A percentile compares a stretch with the other conserved stretches of the same genome.
These are phyloP conservation scores for Pleuronectes platessa DNA, from an alignment of 2,113 vertebrate species.

Conservation along the genomic window DNA sequence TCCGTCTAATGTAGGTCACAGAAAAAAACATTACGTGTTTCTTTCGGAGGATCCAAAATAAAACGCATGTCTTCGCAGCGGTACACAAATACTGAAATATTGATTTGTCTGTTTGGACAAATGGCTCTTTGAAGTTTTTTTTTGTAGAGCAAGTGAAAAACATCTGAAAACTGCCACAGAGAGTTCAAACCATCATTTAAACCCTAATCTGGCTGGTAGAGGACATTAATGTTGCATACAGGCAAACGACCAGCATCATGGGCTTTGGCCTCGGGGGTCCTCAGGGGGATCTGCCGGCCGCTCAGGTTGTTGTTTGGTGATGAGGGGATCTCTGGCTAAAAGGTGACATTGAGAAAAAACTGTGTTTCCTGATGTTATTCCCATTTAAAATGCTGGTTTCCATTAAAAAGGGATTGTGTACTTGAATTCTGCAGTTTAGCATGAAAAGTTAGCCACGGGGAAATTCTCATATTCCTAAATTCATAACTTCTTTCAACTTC, in stretches of 20 bases:
- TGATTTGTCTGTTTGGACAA: background rate
- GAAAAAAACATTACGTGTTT: background rate
- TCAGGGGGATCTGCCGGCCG: background rate
- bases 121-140: no score
- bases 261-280: background rate
- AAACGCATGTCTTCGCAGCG: background rate
- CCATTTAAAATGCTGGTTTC: background rate
- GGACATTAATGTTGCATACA: constrained; percentile 3
- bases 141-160: background rate
- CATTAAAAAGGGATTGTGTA: background rate
- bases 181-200: background rate
- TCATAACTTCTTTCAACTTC: background rate
- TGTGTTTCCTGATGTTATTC: background rate
- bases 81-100: background rate
- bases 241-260: background rate
- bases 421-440: background rate
- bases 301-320: background rate
- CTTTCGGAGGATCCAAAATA: background rate
- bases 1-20: background rate
- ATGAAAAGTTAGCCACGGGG: background rate
- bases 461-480: background rate
- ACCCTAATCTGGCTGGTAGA: background rate
- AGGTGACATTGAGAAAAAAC: background rate
- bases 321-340: background rate
- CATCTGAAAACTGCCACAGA: background rate